Evolutionary conservation across 1,140 invertebrate species (phyloP), one percentile per base, ranked within the genome.

Genomic region (Cardiocondyla obscurior): DNA sequence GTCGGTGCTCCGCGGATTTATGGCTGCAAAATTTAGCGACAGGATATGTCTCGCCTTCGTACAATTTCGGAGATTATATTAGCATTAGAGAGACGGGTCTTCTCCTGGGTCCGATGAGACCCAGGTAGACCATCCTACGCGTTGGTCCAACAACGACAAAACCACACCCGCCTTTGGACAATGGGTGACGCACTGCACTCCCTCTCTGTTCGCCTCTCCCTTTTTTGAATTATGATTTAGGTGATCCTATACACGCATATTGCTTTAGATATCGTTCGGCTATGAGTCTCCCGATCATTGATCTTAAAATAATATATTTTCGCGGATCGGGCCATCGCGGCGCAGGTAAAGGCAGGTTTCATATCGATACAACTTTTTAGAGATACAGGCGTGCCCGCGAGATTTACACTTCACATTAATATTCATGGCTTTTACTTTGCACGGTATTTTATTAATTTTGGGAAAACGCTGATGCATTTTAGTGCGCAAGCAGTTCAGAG

Each of bases 61-160:
- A 86, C 84, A 88, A 86, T 89, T 89, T 86, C 76, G 86, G 84
- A 88, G 87, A 88, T 81, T 85, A 89, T 89, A 89, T 89, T 89
- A 88, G 87, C 87, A 89, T 89, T 89, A 89, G 86, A 86, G 86
- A 62, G 86, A 88, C 72, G 84, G 83, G 73, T 51, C 49, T 22
- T 39, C 67, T 46, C 28, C 53, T 12, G 81, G 74, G 85, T 64
- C 77, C 62, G 79, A 70, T 55, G 83, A 70, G 84, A 55, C 83
- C 84, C 87, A 89, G 87, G 87, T 89, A 89, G 87, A 88, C 85
- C 87, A 84, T 89, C 87, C 87, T 89, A 89, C 87, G 87, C 87
- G 81, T 89, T 88, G 87, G 84, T 82, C 81, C 87, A 88, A 88
- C 87, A 89, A 76, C 86, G 81, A 89, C 84, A 86, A 69, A 89